phyloP scores from a whole-genome alignment of 1,140 invertebrate genomes.

The honey bee (Apis mellifera) region DNA sequence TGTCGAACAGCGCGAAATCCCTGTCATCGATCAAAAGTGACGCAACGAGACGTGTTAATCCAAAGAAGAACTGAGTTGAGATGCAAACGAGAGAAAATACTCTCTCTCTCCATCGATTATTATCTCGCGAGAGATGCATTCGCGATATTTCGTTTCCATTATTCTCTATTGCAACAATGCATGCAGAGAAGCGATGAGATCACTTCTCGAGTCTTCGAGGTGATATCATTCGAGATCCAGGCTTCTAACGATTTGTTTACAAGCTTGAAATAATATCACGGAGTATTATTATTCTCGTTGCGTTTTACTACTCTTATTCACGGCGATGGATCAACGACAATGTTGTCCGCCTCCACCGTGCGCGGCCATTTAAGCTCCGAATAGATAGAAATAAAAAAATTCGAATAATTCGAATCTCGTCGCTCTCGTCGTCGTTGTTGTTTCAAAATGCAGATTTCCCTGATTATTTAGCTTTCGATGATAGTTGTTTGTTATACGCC shows the following conservation, averaged over 20 bases:
- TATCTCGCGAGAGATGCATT: slow-evolving; percentile 10
- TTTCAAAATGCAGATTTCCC: too few relatives aligned
- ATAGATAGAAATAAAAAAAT: too few relatives aligned
- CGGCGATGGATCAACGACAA: not conserved
- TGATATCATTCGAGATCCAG: slow-evolving; percentile 45
- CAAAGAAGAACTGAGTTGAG: slow-evolving; percentile 3
- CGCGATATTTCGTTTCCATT: slow-evolving; percentile 26
- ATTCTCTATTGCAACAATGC: slow-evolving; percentile 9
- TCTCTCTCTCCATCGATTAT: not conserved
- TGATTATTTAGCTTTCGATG: too few relatives aligned
- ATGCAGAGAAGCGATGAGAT: slow-evolving; percentile 46
- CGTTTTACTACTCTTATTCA: not conserved
- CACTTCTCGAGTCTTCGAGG: slow-evolving; percentile 27
- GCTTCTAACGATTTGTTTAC: slow-evolving; percentile 36
- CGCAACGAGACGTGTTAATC: slow-evolving; percentile 15
- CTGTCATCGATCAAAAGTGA: not conserved
- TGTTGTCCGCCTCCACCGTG: too few relatives aligned
- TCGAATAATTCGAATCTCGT: too few relatives aligned
- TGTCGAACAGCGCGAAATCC: not conserved
- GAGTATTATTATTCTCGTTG: not conserved
- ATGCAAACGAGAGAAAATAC: not conserved
- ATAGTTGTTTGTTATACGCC: too few relatives aligned
- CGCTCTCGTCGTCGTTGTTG: too few relatives aligned
- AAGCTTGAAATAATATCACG: not conserved
- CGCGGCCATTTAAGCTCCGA: not conserved